Evolutionary conservation across 1,140 invertebrate genomes (phyloP).

Genomic region (Pogonognathellus flavescens): DNA sequence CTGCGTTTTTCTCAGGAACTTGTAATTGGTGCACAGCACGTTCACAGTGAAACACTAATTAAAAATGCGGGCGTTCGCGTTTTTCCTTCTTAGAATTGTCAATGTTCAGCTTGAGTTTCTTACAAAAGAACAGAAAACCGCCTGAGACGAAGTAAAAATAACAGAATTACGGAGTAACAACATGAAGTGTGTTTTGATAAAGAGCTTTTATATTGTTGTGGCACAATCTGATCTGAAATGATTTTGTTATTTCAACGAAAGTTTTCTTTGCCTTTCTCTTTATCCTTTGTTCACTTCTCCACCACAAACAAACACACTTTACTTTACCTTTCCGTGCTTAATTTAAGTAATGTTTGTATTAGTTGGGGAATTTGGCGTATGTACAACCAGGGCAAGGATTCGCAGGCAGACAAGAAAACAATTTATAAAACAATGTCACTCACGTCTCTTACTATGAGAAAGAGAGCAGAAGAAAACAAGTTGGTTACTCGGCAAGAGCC

Average conservation of each 20-base stretch:
- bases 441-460: too few species aligned
- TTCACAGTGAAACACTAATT: conserved; percentile 19
- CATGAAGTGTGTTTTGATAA: too few species aligned
- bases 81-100: neutral
- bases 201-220: too few species aligned
- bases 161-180: too few species aligned
- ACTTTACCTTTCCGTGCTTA: neutral
- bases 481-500: too few species aligned
- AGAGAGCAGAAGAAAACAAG: too few species aligned
- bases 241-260: too few species aligned
- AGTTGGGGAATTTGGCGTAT: neutral
- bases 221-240: too few species aligned
- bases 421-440: too few species aligned
- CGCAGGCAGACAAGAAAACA: neutral
- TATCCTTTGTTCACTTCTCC: neutral
- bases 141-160: too few species aligned
- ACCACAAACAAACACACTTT: neutral
- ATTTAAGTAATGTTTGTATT: neutral
- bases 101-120: neutral
- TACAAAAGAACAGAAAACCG: too few species aligned
- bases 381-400: neutral
- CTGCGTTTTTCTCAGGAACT: neutral
- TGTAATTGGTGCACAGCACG: conserved; percentile 1
- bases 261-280: too few species aligned
- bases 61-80: neutral